Conservation (phyloP, 2,113 vertebrate genomes). For the zebrafish (Danio rerio) region GRCz12tu NC_133181.1:8906001-8906500, state of each 20-base stretch:
- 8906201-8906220: neutral
- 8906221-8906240: conserved; percentile 13
- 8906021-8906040: neutral
- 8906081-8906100: neutral
- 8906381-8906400: conserved; percentile 14
- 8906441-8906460: neutral
- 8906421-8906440: conserved; percentile 14
- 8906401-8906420: conserved; percentile 31
- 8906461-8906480: neutral
- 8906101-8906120: neutral
- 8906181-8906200: neutral
- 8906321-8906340: neutral
- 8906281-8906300: conserved; percentile 9
- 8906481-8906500: neutral
- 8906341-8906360: neutral
- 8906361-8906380: conserved; percentile 5
- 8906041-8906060: neutral
- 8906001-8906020: conserved; percentile 24
- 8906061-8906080: neutral
- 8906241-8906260: conserved; percentile 1
- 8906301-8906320: conserved; percentile 24
- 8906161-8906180: conserved; percentile 18
- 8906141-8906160: conserved; percentile 16
- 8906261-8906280: neutral
- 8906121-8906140: neutral